Percentiles rank a stretch among this genome's conserved stretches.
Conservation (phyloP, 2,888 invertebrate genomes). For the Leptopilina syphax region DNA sequence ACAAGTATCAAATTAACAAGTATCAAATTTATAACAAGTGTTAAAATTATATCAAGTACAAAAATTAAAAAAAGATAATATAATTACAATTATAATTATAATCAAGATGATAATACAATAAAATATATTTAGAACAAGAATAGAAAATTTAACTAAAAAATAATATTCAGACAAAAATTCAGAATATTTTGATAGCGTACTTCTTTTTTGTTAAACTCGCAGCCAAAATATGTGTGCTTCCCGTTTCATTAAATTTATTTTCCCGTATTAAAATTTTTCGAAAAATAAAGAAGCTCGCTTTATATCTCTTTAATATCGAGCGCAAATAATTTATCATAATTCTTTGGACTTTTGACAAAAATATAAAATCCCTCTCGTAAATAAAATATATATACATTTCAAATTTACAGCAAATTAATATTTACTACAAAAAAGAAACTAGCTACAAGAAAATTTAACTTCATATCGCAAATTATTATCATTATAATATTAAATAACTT, state of each 20-base stretch:
- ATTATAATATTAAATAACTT: constrained; percentile 6
- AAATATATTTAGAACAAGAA: too few relatives aligned
- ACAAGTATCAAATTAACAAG: too few relatives aligned
- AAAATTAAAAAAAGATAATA: too few relatives aligned
- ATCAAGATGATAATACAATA: too few relatives aligned
- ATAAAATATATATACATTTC: background rate
- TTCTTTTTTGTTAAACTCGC: background rate
- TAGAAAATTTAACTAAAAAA: too few relatives aligned
- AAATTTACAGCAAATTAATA: constrained; percentile 28
- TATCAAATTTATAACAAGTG: background rate
- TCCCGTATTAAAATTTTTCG: constrained; percentile 11
- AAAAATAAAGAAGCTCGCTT: background rate
- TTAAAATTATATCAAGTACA: too few relatives aligned
- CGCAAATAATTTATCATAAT: constrained; percentile 1
- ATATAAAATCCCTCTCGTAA: background rate
- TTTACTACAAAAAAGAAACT: background rate
- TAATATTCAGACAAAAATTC: too few relatives aligned
- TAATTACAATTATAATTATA: too few relatives aligned
- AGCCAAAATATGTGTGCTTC: constrained; percentile 5
- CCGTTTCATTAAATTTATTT: constrained; percentile 5
- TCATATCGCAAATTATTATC: background rate
- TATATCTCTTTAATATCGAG: background rate
- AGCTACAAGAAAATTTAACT: background rate
- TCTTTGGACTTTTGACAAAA: constrained; percentile 29
- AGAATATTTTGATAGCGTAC: too few relatives aligned